Conservation (phyloP, 2,888 invertebrate species). For the Leucoma salicis region DNA sequence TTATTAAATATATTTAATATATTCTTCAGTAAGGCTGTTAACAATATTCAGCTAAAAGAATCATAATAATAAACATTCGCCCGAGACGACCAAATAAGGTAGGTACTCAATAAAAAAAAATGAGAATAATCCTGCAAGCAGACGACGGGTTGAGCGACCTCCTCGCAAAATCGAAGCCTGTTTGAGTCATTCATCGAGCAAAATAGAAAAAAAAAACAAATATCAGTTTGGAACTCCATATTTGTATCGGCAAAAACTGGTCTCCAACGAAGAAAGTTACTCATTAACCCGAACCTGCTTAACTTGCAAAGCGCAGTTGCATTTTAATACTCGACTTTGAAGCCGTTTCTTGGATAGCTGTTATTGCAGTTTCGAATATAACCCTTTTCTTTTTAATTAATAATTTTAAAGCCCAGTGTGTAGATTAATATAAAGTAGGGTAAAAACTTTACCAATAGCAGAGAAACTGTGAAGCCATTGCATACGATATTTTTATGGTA, state of each 20-base stretch:
- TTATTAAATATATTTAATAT: too few species aligned
- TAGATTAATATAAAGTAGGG: too few species aligned
- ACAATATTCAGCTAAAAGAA: too few species aligned
- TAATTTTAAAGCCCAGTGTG: too few species aligned
- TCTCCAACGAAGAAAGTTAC: slow-evolving; percentile 26
- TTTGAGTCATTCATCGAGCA: slow-evolving; percentile 37
- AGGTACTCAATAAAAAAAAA: background rate
- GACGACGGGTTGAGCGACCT: slow-evolving; percentile 42
- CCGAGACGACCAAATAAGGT: background rate
- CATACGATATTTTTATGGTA: too few species aligned
- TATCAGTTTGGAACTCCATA: slow-evolving; percentile 15
- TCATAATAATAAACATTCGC: background rate
- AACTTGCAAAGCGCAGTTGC: slow-evolving; percentile 12
- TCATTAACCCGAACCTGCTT: slow-evolving; percentile 13
- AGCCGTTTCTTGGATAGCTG: too few species aligned
- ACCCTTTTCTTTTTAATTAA: too few species aligned
- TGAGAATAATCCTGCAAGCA: slow-evolving; percentile 28
- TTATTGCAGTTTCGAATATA: too few species aligned
- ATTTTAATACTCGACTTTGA: slow-evolving; percentile 6
- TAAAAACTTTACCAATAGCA: too few species aligned
- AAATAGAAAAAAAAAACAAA: slow-evolving; percentile 29
- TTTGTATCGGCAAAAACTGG: slow-evolving; percentile 33
- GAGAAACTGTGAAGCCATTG: too few species aligned
- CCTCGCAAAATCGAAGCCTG: slow-evolving; percentile 28
- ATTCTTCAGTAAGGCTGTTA: too few species aligned